These are phyloP conservation scores for Pristionchus japonicus DNA, from an alignment of 2,888 invertebrate genomes.

Conservation along the genomic window DNA sequence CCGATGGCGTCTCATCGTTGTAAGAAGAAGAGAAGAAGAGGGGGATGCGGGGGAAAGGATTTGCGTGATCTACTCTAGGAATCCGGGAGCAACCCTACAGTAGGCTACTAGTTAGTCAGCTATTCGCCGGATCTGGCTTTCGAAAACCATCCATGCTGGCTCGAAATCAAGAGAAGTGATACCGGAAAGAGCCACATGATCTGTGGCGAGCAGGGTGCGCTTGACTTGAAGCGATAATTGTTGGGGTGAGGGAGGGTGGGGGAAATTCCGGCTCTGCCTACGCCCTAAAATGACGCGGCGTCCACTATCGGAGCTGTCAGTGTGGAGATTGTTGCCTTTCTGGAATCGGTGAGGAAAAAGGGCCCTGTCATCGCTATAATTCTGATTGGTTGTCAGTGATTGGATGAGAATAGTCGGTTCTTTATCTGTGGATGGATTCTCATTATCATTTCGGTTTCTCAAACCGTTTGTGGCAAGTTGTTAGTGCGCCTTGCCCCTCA, in stretches of 20 bases:
- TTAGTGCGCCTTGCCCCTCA: not conserved
- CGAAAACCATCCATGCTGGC: not conserved
- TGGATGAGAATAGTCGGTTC: too few species aligned
- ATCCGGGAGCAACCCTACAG: not conserved
- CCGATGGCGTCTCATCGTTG: not conserved
- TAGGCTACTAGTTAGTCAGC: not conserved
- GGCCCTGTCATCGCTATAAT: not conserved
- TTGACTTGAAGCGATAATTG: slow-evolving; percentile 38
- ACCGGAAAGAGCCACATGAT: not conserved
- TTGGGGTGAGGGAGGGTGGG: too few species aligned
- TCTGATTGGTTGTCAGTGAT: not conserved
- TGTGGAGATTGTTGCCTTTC: not conserved
- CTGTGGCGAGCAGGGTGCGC: not conserved
- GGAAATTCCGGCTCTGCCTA: slow-evolving; percentile 15
- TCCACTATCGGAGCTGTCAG: slow-evolving; percentile 22
- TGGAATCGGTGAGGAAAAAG: not conserved
- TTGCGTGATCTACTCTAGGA: slow-evolving; percentile 24
- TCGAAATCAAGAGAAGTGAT: not conserved
- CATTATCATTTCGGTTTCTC: too few species aligned
- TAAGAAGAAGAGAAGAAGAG: not conserved
- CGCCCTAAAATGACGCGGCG: slow-evolving; percentile 12
- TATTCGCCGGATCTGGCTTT: not conserved
- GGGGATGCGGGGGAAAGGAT: not conserved
- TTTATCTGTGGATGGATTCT: too few species aligned
- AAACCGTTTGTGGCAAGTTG: not conserved